Evolutionary conservation across 1,140 invertebrate genomes (phyloP).

Genomic region (Lucilia cuprina): DNA sequence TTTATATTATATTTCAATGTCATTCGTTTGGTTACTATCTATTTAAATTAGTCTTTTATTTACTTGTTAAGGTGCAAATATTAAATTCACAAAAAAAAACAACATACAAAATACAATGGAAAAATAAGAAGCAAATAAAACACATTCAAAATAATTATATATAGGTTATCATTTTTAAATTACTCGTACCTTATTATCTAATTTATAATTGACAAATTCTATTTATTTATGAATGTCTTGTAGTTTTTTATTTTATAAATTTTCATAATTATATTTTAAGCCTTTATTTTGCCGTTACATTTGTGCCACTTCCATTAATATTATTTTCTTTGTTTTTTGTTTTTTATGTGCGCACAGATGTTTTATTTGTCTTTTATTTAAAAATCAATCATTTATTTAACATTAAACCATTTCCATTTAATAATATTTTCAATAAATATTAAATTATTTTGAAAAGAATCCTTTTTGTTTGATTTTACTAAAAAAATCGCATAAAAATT

Average conservation of each 20-base stretch:
- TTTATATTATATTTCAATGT: not conserved
- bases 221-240: not conserved
- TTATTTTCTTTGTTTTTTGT: not conserved
- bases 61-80: not conserved
- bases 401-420: not conserved
- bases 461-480: no score
- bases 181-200: slow-evolving; percentile 1
- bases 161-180: not conserved
- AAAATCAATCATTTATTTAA: not conserved
- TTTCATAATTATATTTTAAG: slow-evolving; percentile 4
- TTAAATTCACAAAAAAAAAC: not conserved
- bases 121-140: not conserved
- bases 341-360: not conserved
- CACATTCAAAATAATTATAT: not conserved
- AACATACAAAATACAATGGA: not conserved
- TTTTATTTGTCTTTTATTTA: not conserved
- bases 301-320: not conserved
- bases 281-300: not conserved
- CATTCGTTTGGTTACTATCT: not conserved
- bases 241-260: not conserved
- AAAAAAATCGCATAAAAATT: no score
- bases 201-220: not conserved
- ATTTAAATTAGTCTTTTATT: not conserved
- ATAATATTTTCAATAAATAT: not conserved
- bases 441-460: not conserved